A percentile compares a stretch with the other conserved stretches of the same genome.
phyloP scores from a whole-genome alignment of 1,140 invertebrate genomes.

The Brachionus asplanchnoidis region DNA sequence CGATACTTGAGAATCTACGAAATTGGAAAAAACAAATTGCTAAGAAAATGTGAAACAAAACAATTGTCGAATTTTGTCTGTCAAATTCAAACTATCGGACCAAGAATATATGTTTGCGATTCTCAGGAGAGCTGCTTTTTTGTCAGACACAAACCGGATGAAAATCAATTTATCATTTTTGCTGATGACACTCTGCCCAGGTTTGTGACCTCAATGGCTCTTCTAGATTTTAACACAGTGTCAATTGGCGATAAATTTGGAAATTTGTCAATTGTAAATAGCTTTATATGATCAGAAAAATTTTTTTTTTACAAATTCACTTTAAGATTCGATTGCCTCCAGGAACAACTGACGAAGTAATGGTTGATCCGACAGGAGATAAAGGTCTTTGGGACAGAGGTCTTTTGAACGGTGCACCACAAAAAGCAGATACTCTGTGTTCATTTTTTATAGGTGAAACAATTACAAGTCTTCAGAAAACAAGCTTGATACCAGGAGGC shows the following conservation, averaged over 20 bases:
- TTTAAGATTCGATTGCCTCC: neutral
- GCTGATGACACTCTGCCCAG: constrained; percentile 94
- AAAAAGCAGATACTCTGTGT: constrained; percentile 82
- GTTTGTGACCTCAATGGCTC: constrained; percentile 83
- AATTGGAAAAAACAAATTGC: constrained; percentile 89
- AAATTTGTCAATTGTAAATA: constrained; percentile 77
- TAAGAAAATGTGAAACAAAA: constrained; percentile 97
- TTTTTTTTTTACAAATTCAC: neutral
- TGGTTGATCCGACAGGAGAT: constrained; percentile 90
- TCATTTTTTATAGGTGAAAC: constrained; percentile 95
- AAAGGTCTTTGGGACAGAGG: constrained; percentile 97
- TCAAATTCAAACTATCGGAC: constrained; percentile 83
- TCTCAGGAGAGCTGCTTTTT: constrained; percentile 96
- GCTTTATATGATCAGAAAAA: constrained; percentile 45
- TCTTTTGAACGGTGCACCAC: constrained; percentile 88
- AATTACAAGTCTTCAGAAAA: constrained; percentile 68
- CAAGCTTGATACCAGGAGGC: constrained; percentile 91
- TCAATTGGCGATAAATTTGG: constrained; percentile 97
- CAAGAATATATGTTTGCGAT: constrained; percentile 87
- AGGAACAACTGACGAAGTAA: constrained; percentile 58
- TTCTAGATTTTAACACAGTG: constrained; percentile 95
- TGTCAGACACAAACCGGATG: constrained; percentile 84
- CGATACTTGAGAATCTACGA: constrained; percentile 87
- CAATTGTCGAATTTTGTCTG: constrained; percentile 90
- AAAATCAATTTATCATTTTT: constrained; percentile 96